A percentile compares a stretch with the other conserved stretches of the same genome.
Conservation (phyloP, 37 sponge, comb jelly and placozoan species). For the Spongilla lacustris region DNA sequence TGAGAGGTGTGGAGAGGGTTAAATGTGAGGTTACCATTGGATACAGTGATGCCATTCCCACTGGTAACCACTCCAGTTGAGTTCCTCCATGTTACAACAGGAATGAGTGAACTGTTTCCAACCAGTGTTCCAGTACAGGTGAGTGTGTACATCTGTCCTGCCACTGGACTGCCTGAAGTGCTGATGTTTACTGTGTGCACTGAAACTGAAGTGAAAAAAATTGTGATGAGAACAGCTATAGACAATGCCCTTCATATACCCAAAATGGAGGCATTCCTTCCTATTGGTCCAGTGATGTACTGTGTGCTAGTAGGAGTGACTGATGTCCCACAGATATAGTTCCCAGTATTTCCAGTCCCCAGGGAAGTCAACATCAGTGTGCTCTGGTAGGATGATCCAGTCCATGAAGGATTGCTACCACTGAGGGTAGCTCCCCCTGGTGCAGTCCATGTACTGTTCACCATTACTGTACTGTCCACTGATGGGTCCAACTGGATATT, state of each 20-base stretch:
- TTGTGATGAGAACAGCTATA: background rate
- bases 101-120: background rate
- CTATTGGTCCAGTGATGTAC: background rate
- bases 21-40: background rate
- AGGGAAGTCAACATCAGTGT: background rate
- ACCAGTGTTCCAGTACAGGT: slow-evolving; percentile 6
- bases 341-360: background rate
- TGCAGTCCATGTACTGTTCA: background rate
- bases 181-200: background rate
- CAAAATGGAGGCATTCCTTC: background rate
- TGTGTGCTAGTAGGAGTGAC: background rate
- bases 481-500: background rate
- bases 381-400: background rate
- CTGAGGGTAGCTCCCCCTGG: background rate
- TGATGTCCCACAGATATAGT: background rate
- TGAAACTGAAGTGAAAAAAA: background rate
- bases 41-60: background rate
- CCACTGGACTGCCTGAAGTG: slow-evolving; percentile 3
- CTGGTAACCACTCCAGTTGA: background rate
- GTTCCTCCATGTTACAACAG: background rate
- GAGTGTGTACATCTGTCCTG: slow-evolving; percentile 34
- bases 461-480: background rate
- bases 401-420: background rate
- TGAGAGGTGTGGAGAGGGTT: background rate
- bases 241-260: background rate